phyloP scores from a whole-genome alignment of 2,888 invertebrate genomes.

The Torymus texanus region DNA sequence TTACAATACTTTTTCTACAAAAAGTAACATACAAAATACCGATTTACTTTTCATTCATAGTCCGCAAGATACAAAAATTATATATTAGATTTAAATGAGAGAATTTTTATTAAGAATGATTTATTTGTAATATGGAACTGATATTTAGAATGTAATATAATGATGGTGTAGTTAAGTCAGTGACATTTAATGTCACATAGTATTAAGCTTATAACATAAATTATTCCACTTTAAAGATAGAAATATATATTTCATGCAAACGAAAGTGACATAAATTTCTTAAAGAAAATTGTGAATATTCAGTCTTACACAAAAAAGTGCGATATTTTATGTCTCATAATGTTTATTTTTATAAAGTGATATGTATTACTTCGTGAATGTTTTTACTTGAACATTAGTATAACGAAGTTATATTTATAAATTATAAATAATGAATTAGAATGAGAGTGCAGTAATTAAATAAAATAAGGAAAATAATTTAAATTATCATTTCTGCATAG shows the following conservation, averaged over 20 bases:
- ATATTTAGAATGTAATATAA: constrained; percentile 14
- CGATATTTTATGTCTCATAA: too few relatives aligned
- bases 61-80: neutral
- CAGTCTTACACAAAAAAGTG: too few relatives aligned
- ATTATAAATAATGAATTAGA: too few relatives aligned
- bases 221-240: neutral
- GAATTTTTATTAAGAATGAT: constrained; percentile 22
- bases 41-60: constrained; percentile 30
- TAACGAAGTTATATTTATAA: too few relatives aligned
- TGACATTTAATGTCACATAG: constrained; percentile 33
- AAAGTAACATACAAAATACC: neutral
- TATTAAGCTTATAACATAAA: constrained; percentile 27
- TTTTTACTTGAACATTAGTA: too few relatives aligned
- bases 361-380: too few relatives aligned
- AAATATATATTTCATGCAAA: constrained; percentile 5
- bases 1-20: constrained; percentile 18
- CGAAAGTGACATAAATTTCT: constrained; percentile 6
- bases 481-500: too few relatives aligned
- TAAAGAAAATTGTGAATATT: neutral
- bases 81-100: constrained; percentile 6
- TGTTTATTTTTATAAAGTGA: too few relatives aligned
- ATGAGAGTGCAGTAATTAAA: too few relatives aligned
- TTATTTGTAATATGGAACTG: constrained; percentile 12
- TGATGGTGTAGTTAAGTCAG: constrained; percentile 10
- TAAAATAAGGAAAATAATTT: too few relatives aligned